Conservation (phyloP, 2,113 vertebrate species). For the Trematomus loennbergii region DNA sequence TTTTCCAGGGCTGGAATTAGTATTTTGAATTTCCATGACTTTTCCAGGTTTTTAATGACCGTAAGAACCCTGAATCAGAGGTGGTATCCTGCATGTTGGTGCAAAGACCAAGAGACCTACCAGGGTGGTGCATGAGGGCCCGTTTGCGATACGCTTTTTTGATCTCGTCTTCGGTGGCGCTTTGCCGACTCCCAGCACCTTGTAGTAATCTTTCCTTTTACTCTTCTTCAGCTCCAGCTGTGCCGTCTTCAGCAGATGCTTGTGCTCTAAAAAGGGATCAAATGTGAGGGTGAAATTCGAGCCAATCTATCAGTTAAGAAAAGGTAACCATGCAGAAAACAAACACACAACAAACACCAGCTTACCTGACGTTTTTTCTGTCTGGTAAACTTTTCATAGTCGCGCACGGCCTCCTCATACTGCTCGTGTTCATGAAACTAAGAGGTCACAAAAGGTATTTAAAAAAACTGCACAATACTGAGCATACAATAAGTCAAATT, state of each 20-base stretch:
- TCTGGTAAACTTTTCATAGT: slow-evolving; percentile 97
- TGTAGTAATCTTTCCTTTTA: slow-evolving; percentile 98
- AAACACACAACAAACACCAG: neutral
- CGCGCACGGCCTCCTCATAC: slow-evolving; percentile 95
- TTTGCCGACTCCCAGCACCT: slow-evolving; percentile 94
- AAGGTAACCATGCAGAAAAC: neutral
- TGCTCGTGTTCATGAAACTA: slow-evolving; percentile 96
- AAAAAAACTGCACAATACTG: neutral
- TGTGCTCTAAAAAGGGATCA: slow-evolving; percentile 87
- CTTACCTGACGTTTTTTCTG: slow-evolving; percentile 96
- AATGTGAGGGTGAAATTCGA: slow-evolving; percentile 6
- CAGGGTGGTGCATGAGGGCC: slow-evolving; percentile 97
- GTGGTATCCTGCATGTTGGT: neutral
- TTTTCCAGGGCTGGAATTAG: too few relatives aligned
- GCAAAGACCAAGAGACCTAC: slow-evolving; percentile 66
- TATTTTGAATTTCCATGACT: too few relatives aligned
- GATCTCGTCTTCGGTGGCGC: slow-evolving; percentile 95
- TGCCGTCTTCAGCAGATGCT: slow-evolving; percentile 92
- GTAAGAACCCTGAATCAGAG: neutral
- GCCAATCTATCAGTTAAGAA: neutral
- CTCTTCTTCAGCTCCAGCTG: slow-evolving; percentile 96
- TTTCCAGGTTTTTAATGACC: too few relatives aligned
- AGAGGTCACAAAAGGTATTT: slow-evolving; percentile 46
- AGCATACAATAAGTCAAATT: neutral
- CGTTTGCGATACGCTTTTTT: slow-evolving; percentile 97